Percentiles rank a stretch among this genome's conserved stretches.
phyloP scores from a whole-genome alignment of 2,797 vertebrate species.

The Alca torda region DNA sequence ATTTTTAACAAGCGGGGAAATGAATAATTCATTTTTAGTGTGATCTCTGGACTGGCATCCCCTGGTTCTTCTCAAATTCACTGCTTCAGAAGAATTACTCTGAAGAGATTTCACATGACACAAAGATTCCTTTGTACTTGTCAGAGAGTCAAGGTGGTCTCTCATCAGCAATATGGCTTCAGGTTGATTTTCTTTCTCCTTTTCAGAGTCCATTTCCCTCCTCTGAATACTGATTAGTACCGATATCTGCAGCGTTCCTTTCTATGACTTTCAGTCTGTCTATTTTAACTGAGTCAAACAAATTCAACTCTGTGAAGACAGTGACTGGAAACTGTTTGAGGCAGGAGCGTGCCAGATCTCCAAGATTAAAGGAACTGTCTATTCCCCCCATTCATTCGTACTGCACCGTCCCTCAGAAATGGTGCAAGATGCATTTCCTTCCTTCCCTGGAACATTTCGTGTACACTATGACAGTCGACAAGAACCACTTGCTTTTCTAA shows the following conservation, averaged over 20 bases:
- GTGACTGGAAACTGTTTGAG: background rate
- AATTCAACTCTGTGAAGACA: background rate
- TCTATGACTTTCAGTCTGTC: background rate
- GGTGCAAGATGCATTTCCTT: background rate
- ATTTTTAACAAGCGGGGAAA: constrained; percentile 33
- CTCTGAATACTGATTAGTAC: constrained; percentile 44
- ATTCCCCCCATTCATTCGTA: background rate
- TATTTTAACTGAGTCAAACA: background rate
- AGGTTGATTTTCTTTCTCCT: constrained; percentile 19
- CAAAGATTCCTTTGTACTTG: constrained; percentile 40
- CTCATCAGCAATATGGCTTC: constrained; percentile 40
- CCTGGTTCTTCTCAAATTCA: constrained; percentile 15
- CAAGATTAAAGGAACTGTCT: background rate
- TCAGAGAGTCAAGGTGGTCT: constrained; percentile 50
- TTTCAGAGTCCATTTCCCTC: background rate
- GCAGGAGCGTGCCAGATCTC: background rate
- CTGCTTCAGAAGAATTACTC: constrained; percentile 17
- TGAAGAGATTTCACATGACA: constrained; percentile 36
- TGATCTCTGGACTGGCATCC: background rate
- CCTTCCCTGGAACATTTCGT: background rate
- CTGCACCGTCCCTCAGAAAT: background rate
- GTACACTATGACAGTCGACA: background rate
- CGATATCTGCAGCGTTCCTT: background rate
- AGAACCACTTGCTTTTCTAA: background rate
- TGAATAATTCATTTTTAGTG: constrained; percentile 28